Conservation (phyloP, 2,797 vertebrate genomes). For the Pangasius krempfi region DNA sequence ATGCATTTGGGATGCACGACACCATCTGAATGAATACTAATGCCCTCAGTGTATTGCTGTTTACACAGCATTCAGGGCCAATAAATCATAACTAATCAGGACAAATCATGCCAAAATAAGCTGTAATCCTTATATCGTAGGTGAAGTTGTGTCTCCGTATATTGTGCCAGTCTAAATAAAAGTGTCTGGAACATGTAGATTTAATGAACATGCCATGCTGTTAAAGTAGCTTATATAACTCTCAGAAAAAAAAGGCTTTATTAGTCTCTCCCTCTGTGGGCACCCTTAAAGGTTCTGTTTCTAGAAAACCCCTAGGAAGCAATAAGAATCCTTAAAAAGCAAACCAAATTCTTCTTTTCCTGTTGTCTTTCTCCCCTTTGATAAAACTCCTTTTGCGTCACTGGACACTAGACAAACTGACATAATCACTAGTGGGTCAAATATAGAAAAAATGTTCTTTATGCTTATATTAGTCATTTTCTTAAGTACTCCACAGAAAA, state of each 20-base stretch:
- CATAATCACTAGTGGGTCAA: not conserved
- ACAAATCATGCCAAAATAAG: conserved; percentile 43
- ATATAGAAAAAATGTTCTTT: not conserved
- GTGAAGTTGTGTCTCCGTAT: not conserved
- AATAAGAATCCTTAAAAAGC: not conserved
- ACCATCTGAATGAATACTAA: conserved; percentile 48
- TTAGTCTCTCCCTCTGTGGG: not conserved
- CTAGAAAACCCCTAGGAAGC: not conserved
- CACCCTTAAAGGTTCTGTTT: not conserved
- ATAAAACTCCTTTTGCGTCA: not conserved
- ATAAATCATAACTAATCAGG: conserved; percentile 40
- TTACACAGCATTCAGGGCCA: conserved; percentile 34
- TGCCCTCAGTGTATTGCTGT: conserved; percentile 32
- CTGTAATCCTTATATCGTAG: not conserved
- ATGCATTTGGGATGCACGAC: conserved; percentile 29
- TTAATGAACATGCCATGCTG: not conserved
- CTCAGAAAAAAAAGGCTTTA: not conserved
- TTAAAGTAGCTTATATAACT: not conserved
- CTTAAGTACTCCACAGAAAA: not conserved
- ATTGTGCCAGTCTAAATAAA: not conserved
- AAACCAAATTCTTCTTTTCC: not conserved
- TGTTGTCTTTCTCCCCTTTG: not conserved
- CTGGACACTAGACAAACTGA: not conserved
- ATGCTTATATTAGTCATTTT: not conserved
- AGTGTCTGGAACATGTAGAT: not conserved